Evolutionary conservation across 35 echinoderm and acorn worm species (phyloP), one percentile per base, ranked within the genome.

Genomic region (Lytechinus variegatus): DNA sequence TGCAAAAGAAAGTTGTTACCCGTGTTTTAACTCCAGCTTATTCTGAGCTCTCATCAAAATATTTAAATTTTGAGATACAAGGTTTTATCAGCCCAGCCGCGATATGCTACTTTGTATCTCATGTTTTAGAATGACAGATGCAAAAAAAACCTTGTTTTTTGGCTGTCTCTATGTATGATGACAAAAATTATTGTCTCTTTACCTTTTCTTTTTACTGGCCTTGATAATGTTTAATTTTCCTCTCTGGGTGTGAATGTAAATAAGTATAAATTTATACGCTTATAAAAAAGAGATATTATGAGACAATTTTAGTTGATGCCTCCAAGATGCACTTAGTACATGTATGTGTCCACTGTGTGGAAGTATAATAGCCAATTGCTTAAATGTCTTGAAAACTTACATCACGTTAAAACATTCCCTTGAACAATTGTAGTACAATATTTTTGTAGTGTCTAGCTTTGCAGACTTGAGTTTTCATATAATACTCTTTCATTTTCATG

Each of bases 351-450:
- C 66, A 79, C 66, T n/a, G 5, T 79, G 66, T 79, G 66, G 66
- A 79, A 79, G 19, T 79, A 79, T 16, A 24, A 6, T 24, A 79
- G 21, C 66, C 19, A 24, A 44, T 79, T 24, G n/a, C 19, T 19
- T 79, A 7, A 79, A 4, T n/a, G 66, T 79, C 66, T 79, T 79
- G 66, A 79, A 79, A 79, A 6, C 6, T 79, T 79, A 2, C 24
- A 79, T 79, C 66, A 79, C 19, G 66, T 79, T 79, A 79, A 79
- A 79, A 79, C 66, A 79, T 79, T 79, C 66, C 66, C 66, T 79
- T 7, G 19, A 79, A 24, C 66, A 79, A 24, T 79, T 24, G 19
- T 79, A 24, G 12, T 79, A 79, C 66, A 79, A 79, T 79, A 79
- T 79, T 79, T 79, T 79, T 79, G 66, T 79, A 79, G 66, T 79